These are phyloP conservation scores for Wasmannia auropunctata DNA, from an alignment of 1,140 invertebrate species.

Conservation along the genomic window DNA sequence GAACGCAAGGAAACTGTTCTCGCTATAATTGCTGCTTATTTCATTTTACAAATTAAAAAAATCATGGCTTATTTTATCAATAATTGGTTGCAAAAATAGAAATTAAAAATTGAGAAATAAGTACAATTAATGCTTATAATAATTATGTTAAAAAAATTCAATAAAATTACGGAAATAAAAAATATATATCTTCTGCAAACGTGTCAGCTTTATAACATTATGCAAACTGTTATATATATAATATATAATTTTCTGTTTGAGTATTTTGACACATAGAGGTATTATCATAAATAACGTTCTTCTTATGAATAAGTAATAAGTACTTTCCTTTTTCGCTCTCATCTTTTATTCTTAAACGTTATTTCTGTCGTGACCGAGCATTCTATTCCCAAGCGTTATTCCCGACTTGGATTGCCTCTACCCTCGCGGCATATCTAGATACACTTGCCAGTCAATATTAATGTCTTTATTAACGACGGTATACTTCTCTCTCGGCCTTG, in stretches of 20 bases:
- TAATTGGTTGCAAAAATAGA: background rate
- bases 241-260: constrained; percentile 49
- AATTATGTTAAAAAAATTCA: background rate
- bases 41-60: constrained; percentile 21
- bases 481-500: constrained; percentile 30
- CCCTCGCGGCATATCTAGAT: constrained; percentile 79
- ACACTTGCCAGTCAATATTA: constrained; percentile 81
- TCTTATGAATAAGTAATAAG: constrained; percentile 75
- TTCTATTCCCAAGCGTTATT: constrained; percentile 83
- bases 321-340: constrained; percentile 72
- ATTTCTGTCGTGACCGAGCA: constrained; percentile 82
- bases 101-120: background rate
- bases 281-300: constrained; percentile 61
- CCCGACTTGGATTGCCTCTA: constrained; percentile 75
- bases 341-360: constrained; percentile 75
- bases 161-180: background rate
- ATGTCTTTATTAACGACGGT: constrained; percentile 83
- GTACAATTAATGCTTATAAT: background rate
- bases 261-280: constrained; percentile 37
- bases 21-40: background rate
- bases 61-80: background rate
- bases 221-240: background rate
- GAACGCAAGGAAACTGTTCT: constrained; percentile 9
- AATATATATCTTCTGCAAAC: background rate
- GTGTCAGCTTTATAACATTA: background rate